Evolutionary conservation across 2,113 vertebrate species (phyloP), one percentile per base, ranked within the genome.

Genomic region (Silurus asotus): DNA sequence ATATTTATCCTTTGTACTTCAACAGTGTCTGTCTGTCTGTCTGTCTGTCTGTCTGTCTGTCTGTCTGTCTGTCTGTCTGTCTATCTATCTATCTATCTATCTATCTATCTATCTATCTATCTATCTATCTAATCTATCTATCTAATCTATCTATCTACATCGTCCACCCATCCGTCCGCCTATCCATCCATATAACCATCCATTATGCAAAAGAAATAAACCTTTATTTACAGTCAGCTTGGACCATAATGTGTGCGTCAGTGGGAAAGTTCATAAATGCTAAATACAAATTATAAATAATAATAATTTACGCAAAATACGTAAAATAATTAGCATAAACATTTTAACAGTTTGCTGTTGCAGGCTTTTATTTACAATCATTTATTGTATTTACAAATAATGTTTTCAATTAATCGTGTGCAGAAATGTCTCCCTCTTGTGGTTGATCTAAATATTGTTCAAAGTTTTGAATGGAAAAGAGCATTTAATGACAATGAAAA

Each of bases 381-480:
- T 69, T 25, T 25, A 28, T 67, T 67, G 37, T 37, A 37, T 37
- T 37, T 37, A 37, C 37, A 37, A 37, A 37, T 37, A 37, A 37
- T 37, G 37, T 37, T 37, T 37, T 37, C 37, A 37, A 19, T 51
- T 53, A 17, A 58, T 56, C 14, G 14, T n/a, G 58, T 81, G 14
- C 72, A 55, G 72, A 69, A 87, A 84, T 89, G 25, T 65, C 65
- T 58, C 78, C 86, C 83, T 51, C 86, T 74, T 56, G 88, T 85
- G 88, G 83, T 28, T 6, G 55, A 28, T 19, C 64, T n/a, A 53
- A 82, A 67, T 67, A 82, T 19, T 53, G 20, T 25, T 55, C n/a
- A 25, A 15, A 77, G 17, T 7, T 6, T 23, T 72, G 8, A 72
- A 72, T 37, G n/a, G 5, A 69, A 8, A 70, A 8, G 7, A 70